Conservation (phyloP, 1,140 invertebrate species). For the Lepidurus packardi region DNA sequence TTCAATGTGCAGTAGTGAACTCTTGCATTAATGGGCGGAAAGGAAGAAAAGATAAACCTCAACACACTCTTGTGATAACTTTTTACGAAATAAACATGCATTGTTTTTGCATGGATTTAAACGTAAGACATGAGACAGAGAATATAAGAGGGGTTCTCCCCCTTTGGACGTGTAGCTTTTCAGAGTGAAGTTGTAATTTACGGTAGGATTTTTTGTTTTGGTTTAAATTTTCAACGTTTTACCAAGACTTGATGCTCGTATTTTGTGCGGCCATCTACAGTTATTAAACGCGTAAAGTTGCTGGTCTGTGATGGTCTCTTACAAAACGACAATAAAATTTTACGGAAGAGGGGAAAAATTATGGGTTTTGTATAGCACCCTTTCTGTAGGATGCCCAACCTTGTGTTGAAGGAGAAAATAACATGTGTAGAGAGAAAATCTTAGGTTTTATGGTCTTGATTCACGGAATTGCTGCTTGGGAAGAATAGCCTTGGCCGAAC, state of each 20-base stretch:
- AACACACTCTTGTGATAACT: too few species aligned
- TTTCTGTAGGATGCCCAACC: not conserved
- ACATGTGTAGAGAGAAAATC: not conserved
- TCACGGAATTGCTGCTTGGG: not conserved
- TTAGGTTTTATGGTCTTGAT: not conserved
- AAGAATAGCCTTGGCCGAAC: not conserved
- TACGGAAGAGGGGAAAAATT: not conserved
- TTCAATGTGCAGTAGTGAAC: too few species aligned
- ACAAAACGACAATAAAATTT: not conserved
- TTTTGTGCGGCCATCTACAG: not conserved
- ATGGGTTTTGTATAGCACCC: not conserved
- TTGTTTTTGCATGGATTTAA: too few species aligned
- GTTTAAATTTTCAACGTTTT: not conserved
- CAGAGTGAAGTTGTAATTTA: not conserved
- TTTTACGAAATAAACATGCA: too few species aligned
- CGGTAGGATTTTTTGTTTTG: not conserved
- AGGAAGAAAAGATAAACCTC: too few species aligned
- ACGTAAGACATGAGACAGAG: too few species aligned
- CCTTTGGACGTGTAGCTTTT: too few species aligned
- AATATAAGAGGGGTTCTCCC: too few species aligned
- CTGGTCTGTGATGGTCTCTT: conserved; percentile 9
- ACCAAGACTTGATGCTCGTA: not conserved
- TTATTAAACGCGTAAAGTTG: not conserved
- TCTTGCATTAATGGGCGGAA: too few species aligned
- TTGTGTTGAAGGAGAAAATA: not conserved